A percentile compares a stretch with the other conserved stretches of the same genome.
Evolutionary conservation across 2,113 vertebrate species (phyloP).

Genomic region (Corydoras maculifer): DNA sequence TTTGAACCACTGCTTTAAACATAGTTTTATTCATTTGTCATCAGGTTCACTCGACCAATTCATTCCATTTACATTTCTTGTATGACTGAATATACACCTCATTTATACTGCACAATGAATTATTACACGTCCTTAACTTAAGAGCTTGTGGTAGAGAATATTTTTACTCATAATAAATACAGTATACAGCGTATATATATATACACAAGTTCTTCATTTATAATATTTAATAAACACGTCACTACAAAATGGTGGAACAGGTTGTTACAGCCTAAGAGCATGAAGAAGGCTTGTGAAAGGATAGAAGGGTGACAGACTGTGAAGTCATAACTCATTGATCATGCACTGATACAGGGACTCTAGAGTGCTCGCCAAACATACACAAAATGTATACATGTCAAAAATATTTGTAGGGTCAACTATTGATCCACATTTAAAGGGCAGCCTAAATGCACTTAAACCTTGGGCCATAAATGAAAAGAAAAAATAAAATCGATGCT

Average conservation of each 20-base stretch:
- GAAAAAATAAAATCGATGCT: constrained; percentile 25
- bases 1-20: constrained; percentile 16
- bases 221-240: no score
- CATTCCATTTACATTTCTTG: neutral
- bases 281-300: constrained; percentile 7
- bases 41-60: neutral
- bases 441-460: constrained; percentile 41
- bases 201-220: no score
- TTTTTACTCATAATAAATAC: no score
- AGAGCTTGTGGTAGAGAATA: no score
- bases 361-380: constrained; percentile 12
- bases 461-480: constrained; percentile 26
- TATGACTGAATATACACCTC: neutral
- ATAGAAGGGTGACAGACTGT: constrained; percentile 22
- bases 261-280: neutral
- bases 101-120: no score
- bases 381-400: constrained; percentile 39
- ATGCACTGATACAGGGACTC: constrained; percentile 17
- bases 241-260: neutral
- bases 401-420: constrained; percentile 44
- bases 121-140: no score
- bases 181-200: no score
- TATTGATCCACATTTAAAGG: constrained; percentile 40
- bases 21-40: constrained; percentile 1
- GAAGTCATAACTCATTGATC: constrained; percentile 21